Base-by-base conservation (phyloP, 2,113 vertebrate genomes). In the Myocastor coypus region DNA sequence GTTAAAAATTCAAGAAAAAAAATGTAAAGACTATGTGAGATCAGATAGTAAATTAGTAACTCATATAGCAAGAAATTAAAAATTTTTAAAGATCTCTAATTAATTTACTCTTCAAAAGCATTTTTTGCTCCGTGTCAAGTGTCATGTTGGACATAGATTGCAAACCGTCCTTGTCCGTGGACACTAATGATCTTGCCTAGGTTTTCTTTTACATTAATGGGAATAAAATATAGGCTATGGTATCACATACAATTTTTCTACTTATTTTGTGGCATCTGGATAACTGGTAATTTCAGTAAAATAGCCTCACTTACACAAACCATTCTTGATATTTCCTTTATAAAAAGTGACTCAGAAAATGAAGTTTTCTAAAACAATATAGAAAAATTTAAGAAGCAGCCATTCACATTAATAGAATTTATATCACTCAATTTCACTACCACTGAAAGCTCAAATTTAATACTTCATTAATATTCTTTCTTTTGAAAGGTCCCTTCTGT, bases 401-500 rank as follows among this genome's bases (percentile, higher is more conserved):
- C n/a, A 84, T 40, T 87, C 68, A 59, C 34, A 75, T 93, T 77
- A 82, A 89, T 40, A 82, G 61, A 92, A 93, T 92, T 94, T 94
- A 83, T 82, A 55, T 64, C 80, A 59, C 37, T 97, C 87, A 77
- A 68, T 88, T 95, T 83, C 42, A 75, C 19, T 75, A n/a, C 69
- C 37, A 92, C 40, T 52, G 40, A 94, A 94, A 96, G 63, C 88
- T 95, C 82, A 96, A 89, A 94, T 77, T 75, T 40, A 32, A 94
- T 97, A 95, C 19, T 92, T 96, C 84, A 81, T 84, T 81, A 91
- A 91, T 75, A 61, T 28, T 40, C 93, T 75, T 94, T 96, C 14
- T 28, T 93, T 94, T 96, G 78, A 94, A 30, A 92, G 89, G 22
- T 73, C 80, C 19, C 83, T 94, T 87, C 75, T 83, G 69, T 89